Evolutionary conservation across 92 coral and sea anemone genomes (phyloP).

Genomic region (Palythoa caribaeorum): DNA sequence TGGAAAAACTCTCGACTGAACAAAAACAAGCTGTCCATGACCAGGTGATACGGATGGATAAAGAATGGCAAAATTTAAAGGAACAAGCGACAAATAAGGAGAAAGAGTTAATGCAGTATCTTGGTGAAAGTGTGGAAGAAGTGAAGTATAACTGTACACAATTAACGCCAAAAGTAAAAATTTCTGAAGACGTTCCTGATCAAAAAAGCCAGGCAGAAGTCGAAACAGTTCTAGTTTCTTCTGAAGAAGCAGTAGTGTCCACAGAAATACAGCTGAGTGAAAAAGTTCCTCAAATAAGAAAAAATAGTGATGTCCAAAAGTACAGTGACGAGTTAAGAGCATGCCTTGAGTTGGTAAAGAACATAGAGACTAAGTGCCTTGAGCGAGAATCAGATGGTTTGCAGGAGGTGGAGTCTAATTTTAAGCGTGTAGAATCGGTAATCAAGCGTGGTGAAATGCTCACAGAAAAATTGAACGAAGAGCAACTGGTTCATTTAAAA

Average conservation of each 20-base stretch:
- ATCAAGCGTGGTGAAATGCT: conserved; percentile 61
- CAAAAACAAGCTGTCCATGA: conserved; percentile 77
- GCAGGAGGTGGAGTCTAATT: conserved; percentile 63
- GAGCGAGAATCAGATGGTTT: conserved; percentile 41
- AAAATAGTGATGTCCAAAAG: conserved; percentile 27
- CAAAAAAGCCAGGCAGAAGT: background rate
- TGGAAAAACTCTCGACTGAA: conserved; percentile 70
- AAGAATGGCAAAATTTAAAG: conserved; percentile 86
- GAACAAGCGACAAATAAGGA: conserved; percentile 84
- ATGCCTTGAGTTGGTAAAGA: conserved; percentile 58
- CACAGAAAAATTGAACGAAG: conserved; percentile 35
- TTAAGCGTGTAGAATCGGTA: conserved; percentile 55
- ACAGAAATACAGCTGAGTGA: conserved; percentile 5
- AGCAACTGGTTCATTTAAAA: conserved; percentile 53
- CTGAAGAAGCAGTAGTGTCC: background rate
- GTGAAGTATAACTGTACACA: background rate
- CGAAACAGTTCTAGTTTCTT: background rate
- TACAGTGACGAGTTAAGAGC: conserved; percentile 45
- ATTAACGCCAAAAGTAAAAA: background rate
- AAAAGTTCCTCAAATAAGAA: conserved; percentile 6
- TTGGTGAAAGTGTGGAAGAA: conserved; percentile 68
- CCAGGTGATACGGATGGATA: conserved; percentile 85
- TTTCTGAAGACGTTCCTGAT: background rate
- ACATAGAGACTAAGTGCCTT: conserved; percentile 38
- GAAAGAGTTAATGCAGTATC: conserved; percentile 69